phyloP scores from a whole-genome alignment of 2,888 invertebrate species.

The Limnephilus rhombicus region DNA sequence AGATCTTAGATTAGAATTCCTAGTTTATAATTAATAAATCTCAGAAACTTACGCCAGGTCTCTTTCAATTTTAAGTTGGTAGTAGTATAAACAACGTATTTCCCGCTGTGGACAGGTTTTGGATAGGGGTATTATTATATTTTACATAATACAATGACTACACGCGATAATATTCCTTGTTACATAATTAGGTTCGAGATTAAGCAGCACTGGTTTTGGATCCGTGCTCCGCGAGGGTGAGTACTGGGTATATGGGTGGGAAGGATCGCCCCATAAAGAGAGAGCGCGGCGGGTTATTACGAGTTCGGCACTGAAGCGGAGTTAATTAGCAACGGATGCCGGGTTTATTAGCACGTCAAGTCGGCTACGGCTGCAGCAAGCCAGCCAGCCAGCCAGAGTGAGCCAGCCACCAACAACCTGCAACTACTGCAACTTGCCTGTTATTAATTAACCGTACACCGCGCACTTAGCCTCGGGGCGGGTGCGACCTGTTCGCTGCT shows the following conservation, averaged over 20 bases:
- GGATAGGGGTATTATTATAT: too few species aligned
- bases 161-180: background rate
- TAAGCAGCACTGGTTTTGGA: background rate
- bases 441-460: conserved; percentile 62
- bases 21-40: too few species aligned
- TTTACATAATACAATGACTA: too few species aligned
- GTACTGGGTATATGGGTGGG: background rate
- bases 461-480: conserved; percentile 53
- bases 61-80: too few species aligned
- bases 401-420: conserved; percentile 33
- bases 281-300: conserved; percentile 34
- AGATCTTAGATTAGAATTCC: too few species aligned
- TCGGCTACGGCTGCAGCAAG: background rate
- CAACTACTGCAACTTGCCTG: conserved; percentile 57
- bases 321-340: conserved; percentile 64
- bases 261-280: background rate
- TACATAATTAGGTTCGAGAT: background rate
- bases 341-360: conserved; percentile 34
- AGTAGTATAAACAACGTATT: too few species aligned
- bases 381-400: background rate
- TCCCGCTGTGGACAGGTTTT: too few species aligned
- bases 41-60: too few species aligned
- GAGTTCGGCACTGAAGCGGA: conserved; percentile 47
- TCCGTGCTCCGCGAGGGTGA: background rate
- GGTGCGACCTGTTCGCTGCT: conserved; percentile 9